Percentiles rank a stretch among this genome's conserved stretches.
Evolutionary conservation across 2,113 vertebrate genomes (phyloP).

Genomic region (Agapornis roseicollis): DNA sequence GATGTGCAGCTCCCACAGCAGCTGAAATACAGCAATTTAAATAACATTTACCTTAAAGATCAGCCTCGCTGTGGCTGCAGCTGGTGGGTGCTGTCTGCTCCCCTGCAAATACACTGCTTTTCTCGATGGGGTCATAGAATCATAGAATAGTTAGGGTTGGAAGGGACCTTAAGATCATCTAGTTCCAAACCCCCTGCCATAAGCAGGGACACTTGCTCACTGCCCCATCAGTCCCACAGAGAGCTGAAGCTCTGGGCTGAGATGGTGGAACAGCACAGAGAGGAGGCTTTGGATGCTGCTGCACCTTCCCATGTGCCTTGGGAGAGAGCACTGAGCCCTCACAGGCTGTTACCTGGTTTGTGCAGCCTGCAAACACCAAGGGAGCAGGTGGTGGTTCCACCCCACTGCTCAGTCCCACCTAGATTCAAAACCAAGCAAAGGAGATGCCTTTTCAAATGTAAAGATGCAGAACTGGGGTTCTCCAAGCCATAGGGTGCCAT

Average conservation of each 20-base stretch:
- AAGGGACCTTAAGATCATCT: no score
- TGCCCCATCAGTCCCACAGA: rapidly evolving
- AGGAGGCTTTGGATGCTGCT: background rate
- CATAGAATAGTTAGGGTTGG: no score
- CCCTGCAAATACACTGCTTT: background rate
- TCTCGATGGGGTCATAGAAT: background rate
- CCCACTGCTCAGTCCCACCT: background rate
- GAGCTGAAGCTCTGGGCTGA: background rate
- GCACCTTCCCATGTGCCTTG: background rate
- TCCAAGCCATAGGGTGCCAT: background rate
- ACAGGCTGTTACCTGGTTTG: background rate
- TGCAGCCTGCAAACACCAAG: background rate
- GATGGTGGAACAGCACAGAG: background rate
- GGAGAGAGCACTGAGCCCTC: background rate
- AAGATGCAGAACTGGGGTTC: background rate
- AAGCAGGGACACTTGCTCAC: rapidly evolving
- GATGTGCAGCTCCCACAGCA: slow-evolving; percentile 42
- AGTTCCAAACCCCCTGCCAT: no score
- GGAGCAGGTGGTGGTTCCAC: background rate
- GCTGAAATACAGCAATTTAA: slow-evolving; percentile 40
- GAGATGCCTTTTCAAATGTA: background rate
- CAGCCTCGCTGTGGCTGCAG: slow-evolving; percentile 11
- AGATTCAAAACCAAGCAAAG: background rate
- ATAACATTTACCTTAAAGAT: slow-evolving; percentile 35
- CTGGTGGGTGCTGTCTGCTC: background rate